Percentiles rank a stretch among this genome's conserved stretches.
These are phyloP conservation scores for Hycleus cichorii DNA, from an alignment of 1,140 invertebrate species.

Conservation along the genomic window DNA sequence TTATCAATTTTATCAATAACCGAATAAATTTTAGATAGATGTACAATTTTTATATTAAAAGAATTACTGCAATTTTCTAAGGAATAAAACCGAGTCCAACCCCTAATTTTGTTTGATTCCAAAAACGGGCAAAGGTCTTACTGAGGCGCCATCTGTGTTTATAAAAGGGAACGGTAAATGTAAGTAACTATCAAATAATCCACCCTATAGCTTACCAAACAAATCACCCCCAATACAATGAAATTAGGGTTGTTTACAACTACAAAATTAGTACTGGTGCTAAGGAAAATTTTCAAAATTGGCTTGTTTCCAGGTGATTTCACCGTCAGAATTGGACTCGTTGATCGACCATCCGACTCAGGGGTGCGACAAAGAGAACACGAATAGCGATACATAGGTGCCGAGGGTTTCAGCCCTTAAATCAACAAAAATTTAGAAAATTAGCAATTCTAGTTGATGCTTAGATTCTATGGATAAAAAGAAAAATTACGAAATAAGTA, in stretches of 20 bases:
- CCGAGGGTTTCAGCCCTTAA: not conserved
- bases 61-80: too few species aligned
- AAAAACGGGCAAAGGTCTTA: not conserved
- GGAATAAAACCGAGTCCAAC: constrained; percentile 7
- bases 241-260: too few species aligned
- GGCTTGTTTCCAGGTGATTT: constrained; percentile 30
- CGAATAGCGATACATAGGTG: constrained; percentile 13
- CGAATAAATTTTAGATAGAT: too few species aligned
- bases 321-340: constrained; percentile 35
- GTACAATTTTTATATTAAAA: too few species aligned
- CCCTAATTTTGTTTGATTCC: constrained; percentile 1
- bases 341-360: constrained; percentile 27
- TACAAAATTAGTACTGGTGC: too few species aligned
- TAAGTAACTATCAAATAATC: not conserved
- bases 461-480: too few species aligned
- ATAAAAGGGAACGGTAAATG: not conserved
- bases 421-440: not conserved
- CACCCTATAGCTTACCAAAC: too few species aligned
- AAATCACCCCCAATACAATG: too few species aligned
- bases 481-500: too few species aligned
- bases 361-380: constrained; percentile 22
- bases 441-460: not conserved
- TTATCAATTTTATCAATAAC: not conserved
- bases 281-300: not conserved
- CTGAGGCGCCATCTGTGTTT: constrained; percentile 4